A percentile compares a stretch with the other conserved stretches of the same genome.
Conservation (phyloP, 2,888 invertebrate genomes). For the Pasiphila rectangulata region DNA sequence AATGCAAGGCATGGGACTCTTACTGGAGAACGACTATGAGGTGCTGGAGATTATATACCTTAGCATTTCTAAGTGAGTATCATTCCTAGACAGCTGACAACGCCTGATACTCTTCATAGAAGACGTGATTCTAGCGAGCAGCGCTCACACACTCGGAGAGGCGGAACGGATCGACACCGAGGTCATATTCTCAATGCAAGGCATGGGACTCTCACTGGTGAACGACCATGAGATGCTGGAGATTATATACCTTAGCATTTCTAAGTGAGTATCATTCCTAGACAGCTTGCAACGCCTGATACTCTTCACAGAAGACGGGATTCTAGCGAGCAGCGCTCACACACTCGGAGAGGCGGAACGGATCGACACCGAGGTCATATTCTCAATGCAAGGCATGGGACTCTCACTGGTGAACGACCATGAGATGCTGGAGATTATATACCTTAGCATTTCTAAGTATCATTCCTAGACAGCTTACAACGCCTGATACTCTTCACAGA, state of each 20-base stretch:
- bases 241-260: too few species aligned
- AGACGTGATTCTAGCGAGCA: too few species aligned
- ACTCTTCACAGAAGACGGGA: too few species aligned
- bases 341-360: conserved; percentile 88
- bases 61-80: conserved; percentile 88
- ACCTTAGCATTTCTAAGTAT: conserved; percentile 93
- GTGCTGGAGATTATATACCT: conserved; percentile 90
- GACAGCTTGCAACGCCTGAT: too few species aligned
- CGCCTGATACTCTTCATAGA: too few species aligned
- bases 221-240: too few species aligned
- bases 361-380: conserved; percentile 66
- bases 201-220: too few species aligned
- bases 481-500: conserved; percentile 94
- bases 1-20: conserved; percentile 95
- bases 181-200: too few species aligned
- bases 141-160: too few species aligned
- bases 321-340: conserved; percentile 87
- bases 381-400: conserved; percentile 95
- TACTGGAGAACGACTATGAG: conserved; percentile 92
- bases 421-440: conserved; percentile 87
- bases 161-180: too few species aligned
- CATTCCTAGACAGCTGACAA: too few species aligned
- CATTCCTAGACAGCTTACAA: conserved; percentile 96
- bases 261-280: too few species aligned
- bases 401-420: conserved; percentile 95